Percentiles rank a stretch among this genome's conserved stretches.
Evolutionary conservation across 2,888 invertebrate genomes (phyloP).

Genomic region (Drosophila rellima): DNA sequence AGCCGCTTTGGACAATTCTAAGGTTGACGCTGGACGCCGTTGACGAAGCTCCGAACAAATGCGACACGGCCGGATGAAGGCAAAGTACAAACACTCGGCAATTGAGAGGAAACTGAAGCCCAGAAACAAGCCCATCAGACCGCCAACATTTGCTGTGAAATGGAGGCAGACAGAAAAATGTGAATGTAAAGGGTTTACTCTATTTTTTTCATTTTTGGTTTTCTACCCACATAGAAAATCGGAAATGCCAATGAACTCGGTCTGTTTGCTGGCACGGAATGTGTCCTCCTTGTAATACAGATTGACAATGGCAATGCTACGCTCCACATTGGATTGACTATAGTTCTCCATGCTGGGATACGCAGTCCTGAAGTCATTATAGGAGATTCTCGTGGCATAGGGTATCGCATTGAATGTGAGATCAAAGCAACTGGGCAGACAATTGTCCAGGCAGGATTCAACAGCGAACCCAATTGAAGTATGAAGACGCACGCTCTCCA

Average conservation of each 20-base stretch:
- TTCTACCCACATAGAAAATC: conserved; percentile 91
- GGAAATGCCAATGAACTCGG: conserved; percentile 92
- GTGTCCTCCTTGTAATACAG: conserved; percentile 91
- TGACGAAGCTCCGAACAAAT: conserved; percentile 54
- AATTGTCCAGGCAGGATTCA: conserved; percentile 86
- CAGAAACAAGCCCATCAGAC: conserved; percentile 92
- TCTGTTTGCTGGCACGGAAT: conserved; percentile 90
- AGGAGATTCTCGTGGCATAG: conserved; percentile 87
- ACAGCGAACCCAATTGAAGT: conserved; percentile 42
- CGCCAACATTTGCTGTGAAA: conserved; percentile 91
- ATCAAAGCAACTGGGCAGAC: conserved; percentile 91
- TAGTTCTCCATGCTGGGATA: conserved; percentile 53
- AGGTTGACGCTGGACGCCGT: conserved; percentile 25
- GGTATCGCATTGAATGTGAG: conserved; percentile 88
- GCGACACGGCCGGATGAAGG: conserved; percentile 88
- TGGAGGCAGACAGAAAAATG: neutral
- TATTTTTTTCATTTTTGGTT: neutral
- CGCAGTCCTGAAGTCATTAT: conserved; percentile 65
- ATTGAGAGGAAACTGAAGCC: conserved; percentile 93
- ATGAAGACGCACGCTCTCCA: conserved; percentile 65
- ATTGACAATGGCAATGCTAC: conserved; percentile 91
- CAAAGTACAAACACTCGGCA: conserved; percentile 91
- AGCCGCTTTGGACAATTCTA: conserved; percentile 30
- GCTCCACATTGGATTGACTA: conserved; percentile 65
- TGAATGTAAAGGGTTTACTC: neutral